Percentiles rank a stretch among this genome's conserved stretches.
Evolutionary conservation across 2,113 vertebrate genomes (phyloP).

Genomic region (Microtus montanus): DNA sequence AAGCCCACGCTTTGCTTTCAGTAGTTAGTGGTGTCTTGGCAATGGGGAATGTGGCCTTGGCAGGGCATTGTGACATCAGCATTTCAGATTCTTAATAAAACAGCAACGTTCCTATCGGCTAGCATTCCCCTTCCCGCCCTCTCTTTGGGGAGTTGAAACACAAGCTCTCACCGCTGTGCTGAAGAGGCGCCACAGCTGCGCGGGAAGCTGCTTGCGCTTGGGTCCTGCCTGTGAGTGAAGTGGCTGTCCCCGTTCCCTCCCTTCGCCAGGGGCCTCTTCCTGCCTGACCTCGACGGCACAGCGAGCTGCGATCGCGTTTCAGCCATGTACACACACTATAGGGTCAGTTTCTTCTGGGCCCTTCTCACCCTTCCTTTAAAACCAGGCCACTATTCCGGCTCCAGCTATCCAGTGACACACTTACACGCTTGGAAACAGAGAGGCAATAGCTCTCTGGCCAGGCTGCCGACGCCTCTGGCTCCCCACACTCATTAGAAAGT

Average conservation of each 20-base stretch:
- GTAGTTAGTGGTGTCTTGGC: neutral
- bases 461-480: neutral
- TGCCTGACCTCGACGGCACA: neutral
- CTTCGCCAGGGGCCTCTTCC: constrained; percentile 42
- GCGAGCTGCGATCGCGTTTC: constrained; percentile 41
- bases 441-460: constrained; percentile 38
- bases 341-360: constrained; percentile 55
- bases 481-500: constrained; percentile 58
- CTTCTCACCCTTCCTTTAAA: constrained; percentile 49
- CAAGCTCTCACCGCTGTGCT: neutral
- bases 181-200: neutral
- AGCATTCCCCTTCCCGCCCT: constrained; percentile 35
- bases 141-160: constrained; percentile 46
- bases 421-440: constrained; percentile 1
- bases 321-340: neutral
- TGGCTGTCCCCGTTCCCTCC: neutral
- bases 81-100: constrained; percentile 6
- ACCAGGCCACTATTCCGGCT: constrained; percentile 64
- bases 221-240: neutral
- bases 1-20: neutral
- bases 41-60: neutral
- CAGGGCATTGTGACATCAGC: neutral
- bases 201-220: neutral
- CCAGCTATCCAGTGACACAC: constrained; percentile 56
- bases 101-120: neutral